These are phyloP conservation scores for Hormaphis cornu DNA, from an alignment of 1,140 invertebrate species.

Conservation along the genomic window DNA sequence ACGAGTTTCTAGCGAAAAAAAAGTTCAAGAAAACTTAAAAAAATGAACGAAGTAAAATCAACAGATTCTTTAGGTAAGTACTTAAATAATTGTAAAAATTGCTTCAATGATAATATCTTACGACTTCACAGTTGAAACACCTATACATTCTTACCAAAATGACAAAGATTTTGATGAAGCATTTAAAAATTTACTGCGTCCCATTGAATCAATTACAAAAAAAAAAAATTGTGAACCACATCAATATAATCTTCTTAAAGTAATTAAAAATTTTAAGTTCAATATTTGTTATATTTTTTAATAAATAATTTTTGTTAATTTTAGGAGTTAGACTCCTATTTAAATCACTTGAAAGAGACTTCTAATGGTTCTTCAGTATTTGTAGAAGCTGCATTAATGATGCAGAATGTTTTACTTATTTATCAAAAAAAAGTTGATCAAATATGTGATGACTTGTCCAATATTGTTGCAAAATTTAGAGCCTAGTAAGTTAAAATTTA, in stretches of 20 bases:
- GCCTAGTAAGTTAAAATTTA: conserved; percentile 9
- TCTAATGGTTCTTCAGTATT: conserved; percentile 44
- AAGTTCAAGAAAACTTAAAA: too few species aligned
- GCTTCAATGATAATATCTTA: too few species aligned
- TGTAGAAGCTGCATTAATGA: conserved; percentile 47
- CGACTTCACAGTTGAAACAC: neutral
- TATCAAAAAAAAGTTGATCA: conserved; percentile 48
- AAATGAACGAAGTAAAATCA: too few species aligned
- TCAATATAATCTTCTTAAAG: conserved; percentile 13
- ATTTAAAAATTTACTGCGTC: conserved; percentile 19
- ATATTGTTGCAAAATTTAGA: conserved; percentile 41
- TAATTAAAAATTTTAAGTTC: neutral
- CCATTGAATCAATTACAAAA: neutral
- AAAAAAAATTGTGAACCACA: conserved; percentile 1
- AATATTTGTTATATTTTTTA: neutral
- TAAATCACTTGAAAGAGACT: conserved; percentile 27
- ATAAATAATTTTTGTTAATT: neutral
- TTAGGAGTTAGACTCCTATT: conserved; percentile 35
- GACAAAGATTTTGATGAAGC: conserved; percentile 29
- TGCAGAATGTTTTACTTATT: conserved; percentile 47
- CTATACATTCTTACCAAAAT: conserved; percentile 2
- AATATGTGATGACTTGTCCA: conserved; percentile 43
- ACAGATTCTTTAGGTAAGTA: too few species aligned
- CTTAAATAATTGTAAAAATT: too few species aligned
- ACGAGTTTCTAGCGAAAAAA: too few species aligned